Conservation (phyloP, 2,888 invertebrate species). For the Eupithecia insigniata region DNA sequence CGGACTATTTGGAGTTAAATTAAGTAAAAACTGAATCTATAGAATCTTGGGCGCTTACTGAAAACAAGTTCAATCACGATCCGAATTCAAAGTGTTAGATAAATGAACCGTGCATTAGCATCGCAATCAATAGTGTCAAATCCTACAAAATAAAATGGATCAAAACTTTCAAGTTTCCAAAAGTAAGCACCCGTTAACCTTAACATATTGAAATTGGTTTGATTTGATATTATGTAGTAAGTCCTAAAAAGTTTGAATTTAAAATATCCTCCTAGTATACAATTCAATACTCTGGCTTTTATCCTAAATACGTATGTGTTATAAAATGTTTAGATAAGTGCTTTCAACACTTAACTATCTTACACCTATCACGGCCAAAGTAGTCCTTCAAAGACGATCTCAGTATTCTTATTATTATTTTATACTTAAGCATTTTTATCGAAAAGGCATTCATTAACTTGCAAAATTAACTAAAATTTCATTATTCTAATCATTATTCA, state of each 20-base stretch:
- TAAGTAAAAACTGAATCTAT: background rate
- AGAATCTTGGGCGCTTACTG: background rate
- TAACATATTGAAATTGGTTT: background rate
- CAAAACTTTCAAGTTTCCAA: background rate
- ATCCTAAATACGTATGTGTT: conserved; percentile 61
- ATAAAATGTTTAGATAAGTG: conserved; percentile 66
- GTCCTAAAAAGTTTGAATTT: background rate
- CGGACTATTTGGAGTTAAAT: background rate
- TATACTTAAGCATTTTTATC: conserved; percentile 45
- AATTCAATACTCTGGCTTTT: conserved; percentile 50
- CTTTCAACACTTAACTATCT: conserved; percentile 68
- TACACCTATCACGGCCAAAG: conserved; percentile 77
- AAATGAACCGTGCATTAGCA: background rate
- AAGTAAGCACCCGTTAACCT: background rate
- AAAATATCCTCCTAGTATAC: conserved; percentile 15
- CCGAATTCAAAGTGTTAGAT: background rate
- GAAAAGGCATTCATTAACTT: conserved; percentile 42
- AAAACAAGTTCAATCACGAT: background rate
- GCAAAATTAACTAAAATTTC: conserved; percentile 37
- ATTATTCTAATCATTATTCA: conserved; percentile 37
- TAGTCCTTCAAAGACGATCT: conserved; percentile 61
- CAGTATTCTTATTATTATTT: conserved; percentile 47
- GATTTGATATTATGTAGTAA: background rate
- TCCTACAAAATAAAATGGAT: background rate
- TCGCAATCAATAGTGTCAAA: background rate